A percentile compares a stretch with the other conserved stretches of the same genome.
Conservation (phyloP, 2,888 invertebrate species). For the Icerya purchasi region DNA sequence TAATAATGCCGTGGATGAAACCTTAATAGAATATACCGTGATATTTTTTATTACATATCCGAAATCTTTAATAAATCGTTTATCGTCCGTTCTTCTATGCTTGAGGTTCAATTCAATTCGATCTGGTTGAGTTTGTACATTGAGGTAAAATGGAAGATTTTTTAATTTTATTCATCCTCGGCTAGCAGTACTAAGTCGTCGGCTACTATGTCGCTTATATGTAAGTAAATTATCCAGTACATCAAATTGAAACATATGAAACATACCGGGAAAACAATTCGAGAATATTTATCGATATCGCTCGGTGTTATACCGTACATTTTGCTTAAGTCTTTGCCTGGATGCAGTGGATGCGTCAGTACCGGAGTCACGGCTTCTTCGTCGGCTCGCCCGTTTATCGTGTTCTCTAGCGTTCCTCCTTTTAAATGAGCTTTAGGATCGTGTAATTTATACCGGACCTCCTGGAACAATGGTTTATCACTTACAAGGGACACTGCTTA, state of each 20-base stretch:
- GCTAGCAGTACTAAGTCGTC: slow-evolving; percentile 71
- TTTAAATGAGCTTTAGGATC: slow-evolving; percentile 85
- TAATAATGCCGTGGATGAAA: too few relatives aligned
- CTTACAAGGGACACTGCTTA: slow-evolving; percentile 30
- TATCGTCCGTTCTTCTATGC: too few relatives aligned
- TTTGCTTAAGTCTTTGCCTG: slow-evolving; percentile 81
- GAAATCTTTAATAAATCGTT: too few relatives aligned
- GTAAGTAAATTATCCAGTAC: slow-evolving; percentile 94
- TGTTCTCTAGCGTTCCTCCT: slow-evolving; percentile 76
- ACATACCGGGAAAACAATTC: slow-evolving; percentile 93
- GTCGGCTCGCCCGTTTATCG: slow-evolving; percentile 57
- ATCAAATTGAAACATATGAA: slow-evolving; percentile 96
- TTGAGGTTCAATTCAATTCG: too few relatives aligned
- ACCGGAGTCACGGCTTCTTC: slow-evolving; percentile 38
- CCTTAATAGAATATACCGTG: too few relatives aligned
- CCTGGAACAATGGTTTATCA: slow-evolving; percentile 40
- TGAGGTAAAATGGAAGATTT: not conserved
- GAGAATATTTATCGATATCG: slow-evolving; percentile 96
- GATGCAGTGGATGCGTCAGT: slow-evolving; percentile 59
- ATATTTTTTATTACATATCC: too few relatives aligned
- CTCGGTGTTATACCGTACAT: slow-evolving; percentile 81
- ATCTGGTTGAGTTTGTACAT: too few relatives aligned
- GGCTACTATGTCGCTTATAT: slow-evolving; percentile 87
- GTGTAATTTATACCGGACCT: slow-evolving; percentile 86
- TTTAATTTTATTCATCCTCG: slow-evolving; percentile 36